A percentile compares a stretch with the other conserved stretches of the same genome.
phyloP scores from a whole-genome alignment of 2,888 invertebrate genomes.

The Fragum sueziense region DNA sequence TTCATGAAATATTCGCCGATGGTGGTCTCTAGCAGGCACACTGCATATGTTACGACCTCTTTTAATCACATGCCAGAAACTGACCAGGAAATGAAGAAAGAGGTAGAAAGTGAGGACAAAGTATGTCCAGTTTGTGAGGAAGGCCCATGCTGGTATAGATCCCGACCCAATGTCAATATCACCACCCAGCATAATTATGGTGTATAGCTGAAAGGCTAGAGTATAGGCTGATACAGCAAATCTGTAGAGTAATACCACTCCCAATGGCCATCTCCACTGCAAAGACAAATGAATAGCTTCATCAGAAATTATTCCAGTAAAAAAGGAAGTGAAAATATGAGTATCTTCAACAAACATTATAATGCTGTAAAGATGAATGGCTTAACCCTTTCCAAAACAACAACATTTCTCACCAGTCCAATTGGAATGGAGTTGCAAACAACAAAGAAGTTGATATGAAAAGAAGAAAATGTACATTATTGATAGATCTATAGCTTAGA shows the following conservation, averaged over 20 bases:
- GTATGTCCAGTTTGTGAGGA: slow-evolving; percentile 80
- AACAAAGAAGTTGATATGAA: too few relatives aligned
- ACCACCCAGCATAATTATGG: slow-evolving; percentile 26
- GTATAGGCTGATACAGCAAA: slow-evolving; percentile 70
- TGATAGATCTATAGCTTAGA: too few relatives aligned
- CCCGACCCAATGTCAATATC: slow-evolving; percentile 14
- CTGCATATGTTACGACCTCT: slow-evolving; percentile 41
- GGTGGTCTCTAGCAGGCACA: slow-evolving; percentile 40
- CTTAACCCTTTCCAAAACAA: neutral
- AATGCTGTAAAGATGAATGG: slow-evolving; percentile 62
- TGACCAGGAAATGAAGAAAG: slow-evolving; percentile 57
- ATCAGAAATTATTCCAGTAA: neutral
- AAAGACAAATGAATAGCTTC: slow-evolving; percentile 39
- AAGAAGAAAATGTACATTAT: too few relatives aligned
- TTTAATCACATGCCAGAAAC: slow-evolving; percentile 47
- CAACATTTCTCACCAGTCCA: neutral
- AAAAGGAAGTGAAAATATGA: neutral
- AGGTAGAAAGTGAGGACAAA: slow-evolving; percentile 70
- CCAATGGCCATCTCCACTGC: slow-evolving; percentile 76
- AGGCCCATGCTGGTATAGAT: slow-evolving; percentile 68
- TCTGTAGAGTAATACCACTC: slow-evolving; percentile 71
- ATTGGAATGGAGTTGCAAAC: neutral
- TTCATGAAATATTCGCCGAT: slow-evolving; percentile 65
- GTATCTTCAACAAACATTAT: neutral
- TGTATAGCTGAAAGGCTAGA: slow-evolving; percentile 67